These are phyloP conservation scores for Nansenia antarctica DNA, from an alignment of 2,113 vertebrate species.

Conservation along the genomic window DNA sequence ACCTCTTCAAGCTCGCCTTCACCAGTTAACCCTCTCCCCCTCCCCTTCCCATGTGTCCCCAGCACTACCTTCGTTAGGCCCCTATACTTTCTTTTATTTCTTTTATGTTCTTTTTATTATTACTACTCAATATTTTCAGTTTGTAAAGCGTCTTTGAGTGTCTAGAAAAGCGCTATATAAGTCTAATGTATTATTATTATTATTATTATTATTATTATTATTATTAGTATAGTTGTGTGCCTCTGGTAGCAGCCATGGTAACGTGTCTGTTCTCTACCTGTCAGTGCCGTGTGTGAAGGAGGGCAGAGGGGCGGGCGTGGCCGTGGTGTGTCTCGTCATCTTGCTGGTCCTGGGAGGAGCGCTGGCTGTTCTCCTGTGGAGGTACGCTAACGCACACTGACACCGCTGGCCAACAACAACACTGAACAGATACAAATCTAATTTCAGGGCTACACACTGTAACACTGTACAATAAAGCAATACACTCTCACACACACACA, in stretches of 20 bases:
- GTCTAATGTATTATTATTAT: no score
- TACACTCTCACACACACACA: neutral
- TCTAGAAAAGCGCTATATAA: no score
- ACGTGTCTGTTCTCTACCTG: neutral
- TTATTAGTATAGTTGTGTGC: neutral
- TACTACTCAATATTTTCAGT: no score
- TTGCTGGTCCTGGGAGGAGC: slow-evolving; percentile 54
- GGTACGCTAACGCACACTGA: slow-evolving; percentile 56
- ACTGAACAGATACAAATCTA: slow-evolving; percentile 28
- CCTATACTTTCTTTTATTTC: no score
- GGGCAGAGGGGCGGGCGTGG: slow-evolving; percentile 44
- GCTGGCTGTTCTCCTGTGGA: slow-evolving; percentile 65
- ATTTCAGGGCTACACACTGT: slow-evolving; percentile 31
- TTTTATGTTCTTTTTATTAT: no score
- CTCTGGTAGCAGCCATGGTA: neutral
- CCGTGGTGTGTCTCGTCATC: slow-evolving; percentile 56
- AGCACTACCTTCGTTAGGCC: no score
- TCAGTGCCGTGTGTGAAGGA: slow-evolving; percentile 63
- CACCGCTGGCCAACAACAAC: slow-evolving; percentile 4
- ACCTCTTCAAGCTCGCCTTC: no score
- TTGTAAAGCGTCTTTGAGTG: no score
- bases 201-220: no score
- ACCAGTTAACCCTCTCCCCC: no score
- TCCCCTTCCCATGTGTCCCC: no score
- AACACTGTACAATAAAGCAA: slow-evolving; percentile 15